Evolutionary conservation across 2,888 invertebrate genomes (phyloP), one percentile per base, ranked within the genome.

Genomic region (Apocheima hispidaria): DNA sequence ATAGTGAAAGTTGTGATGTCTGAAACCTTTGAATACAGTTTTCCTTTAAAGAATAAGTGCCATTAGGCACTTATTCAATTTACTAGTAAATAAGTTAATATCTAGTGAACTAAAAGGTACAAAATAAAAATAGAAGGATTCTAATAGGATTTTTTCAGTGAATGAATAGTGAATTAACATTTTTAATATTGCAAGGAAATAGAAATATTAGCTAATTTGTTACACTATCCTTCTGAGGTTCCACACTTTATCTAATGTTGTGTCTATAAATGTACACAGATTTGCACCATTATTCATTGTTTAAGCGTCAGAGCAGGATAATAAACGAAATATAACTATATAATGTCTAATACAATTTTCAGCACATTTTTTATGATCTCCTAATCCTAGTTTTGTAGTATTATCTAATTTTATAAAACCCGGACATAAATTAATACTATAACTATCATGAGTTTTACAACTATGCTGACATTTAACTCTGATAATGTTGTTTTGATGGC

Each of bases 341-440:
- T 49, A 40, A 49, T 26, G 49, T 53, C 41, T 60, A 49, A 21
- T 49, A 28, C 51, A 44, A 38, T 30, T 30, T 20, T 44, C 52
- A 49, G 49, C 7, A 35, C n/a, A 20, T n/a, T 10, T n/a, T 33
- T 59, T 49, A 48, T 14, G 28, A 36, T 23, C 51, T 12, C 48
- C 23, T 16, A 26, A 16, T 12, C 48, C 23, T 16, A 26, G 23
- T 23, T 33, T 36, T 30, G 44, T 16, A 43, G 21, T 16, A 43
- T 54, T 44, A 54, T 54, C 54, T 60, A 51, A 60, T 54, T 60
- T 38, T 44, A 38, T 43, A 43, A 36, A 52, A 36, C 36, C 60
- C 60, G 60, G 60, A 60, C 51, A 20, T 26, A 9, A 48, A 38
- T 40, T 9, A 10, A 33, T 28, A 26, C 41, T 53, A n/a, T 7